Evolutionary conservation across 2,888 invertebrate genomes (phyloP).

Genomic region (Pterostichus niger): DNA sequence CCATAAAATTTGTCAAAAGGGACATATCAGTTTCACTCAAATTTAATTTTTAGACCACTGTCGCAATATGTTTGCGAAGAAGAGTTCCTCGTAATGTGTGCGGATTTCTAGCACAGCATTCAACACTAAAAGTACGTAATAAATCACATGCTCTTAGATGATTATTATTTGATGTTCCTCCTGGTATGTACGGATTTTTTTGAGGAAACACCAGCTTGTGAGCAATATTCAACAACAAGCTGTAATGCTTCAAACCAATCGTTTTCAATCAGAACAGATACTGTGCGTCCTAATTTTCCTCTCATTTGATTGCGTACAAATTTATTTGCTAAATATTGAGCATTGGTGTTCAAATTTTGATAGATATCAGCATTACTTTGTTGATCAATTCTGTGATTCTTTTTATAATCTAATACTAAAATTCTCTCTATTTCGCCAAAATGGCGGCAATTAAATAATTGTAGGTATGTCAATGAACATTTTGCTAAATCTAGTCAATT

Average conservation of each 20-base stretch:
- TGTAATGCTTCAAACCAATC: too few relatives aligned
- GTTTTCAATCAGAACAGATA: slow-evolving; percentile 68
- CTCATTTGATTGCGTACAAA: slow-evolving; percentile 68
- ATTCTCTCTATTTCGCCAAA: slow-evolving; percentile 58
- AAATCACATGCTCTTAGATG: slow-evolving; percentile 70
- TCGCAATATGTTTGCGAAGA: slow-evolving; percentile 71
- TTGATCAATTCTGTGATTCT: slow-evolving; percentile 17
- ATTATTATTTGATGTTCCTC: too few relatives aligned
- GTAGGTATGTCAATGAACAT: slow-evolving; percentile 27
- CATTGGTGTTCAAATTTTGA: not conserved
- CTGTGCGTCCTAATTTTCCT: slow-evolving; percentile 69
- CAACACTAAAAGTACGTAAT: slow-evolving; percentile 68
- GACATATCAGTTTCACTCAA: slow-evolving; percentile 69
- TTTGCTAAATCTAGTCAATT: slow-evolving; percentile 23
- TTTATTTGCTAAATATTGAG: slow-evolving; percentile 42
- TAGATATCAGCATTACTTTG: slow-evolving; percentile 12
- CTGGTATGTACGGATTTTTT: too few relatives aligned
- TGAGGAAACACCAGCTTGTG: too few relatives aligned
- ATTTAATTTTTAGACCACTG: slow-evolving; percentile 69
- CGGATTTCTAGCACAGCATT: slow-evolving; percentile 70
- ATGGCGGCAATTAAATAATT: slow-evolving; percentile 44
- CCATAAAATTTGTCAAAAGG: slow-evolving; percentile 70
- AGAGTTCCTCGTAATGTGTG: slow-evolving; percentile 69
- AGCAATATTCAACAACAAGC: too few relatives aligned
- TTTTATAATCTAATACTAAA: slow-evolving; percentile 23